A percentile compares a stretch with the other conserved stretches of the same genome.
These are phyloP conservation scores for Poecilobothrus nobilitatus DNA, from an alignment of 2,888 invertebrate genomes.

Conservation along the genomic window DNA sequence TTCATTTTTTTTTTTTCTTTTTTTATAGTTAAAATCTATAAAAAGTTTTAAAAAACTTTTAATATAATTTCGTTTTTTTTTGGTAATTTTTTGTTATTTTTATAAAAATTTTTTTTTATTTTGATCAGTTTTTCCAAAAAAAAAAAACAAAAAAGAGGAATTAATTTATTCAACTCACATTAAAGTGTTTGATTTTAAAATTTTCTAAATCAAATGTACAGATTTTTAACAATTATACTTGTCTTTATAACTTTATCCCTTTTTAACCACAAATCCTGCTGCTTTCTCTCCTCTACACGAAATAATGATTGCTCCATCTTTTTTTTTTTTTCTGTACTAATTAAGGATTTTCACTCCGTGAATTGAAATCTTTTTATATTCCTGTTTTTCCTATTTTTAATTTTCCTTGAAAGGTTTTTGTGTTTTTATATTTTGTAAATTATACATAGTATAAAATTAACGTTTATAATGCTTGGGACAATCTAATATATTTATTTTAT, in stretches of 20 bases:
- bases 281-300: background rate
- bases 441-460: too few relatives aligned
- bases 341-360: slow-evolving; percentile 1
- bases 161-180: slow-evolving; percentile 6
- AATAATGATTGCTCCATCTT: background rate
- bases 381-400: background rate
- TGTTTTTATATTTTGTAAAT: too few relatives aligned
- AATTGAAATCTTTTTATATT: background rate
- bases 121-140: background rate
- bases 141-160: background rate
- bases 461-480: too few relatives aligned
- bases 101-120: background rate
- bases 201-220: background rate
- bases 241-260: slow-evolving; percentile 5
- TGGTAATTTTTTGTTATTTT: too few relatives aligned
- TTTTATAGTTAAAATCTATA: too few relatives aligned
- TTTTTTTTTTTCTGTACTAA: background rate
- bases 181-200: slow-evolving; percentile 1
- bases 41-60: too few relatives aligned
- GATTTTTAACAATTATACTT: background rate
- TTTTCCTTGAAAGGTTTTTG: background rate
- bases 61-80: background rate
- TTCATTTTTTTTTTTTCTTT: too few relatives aligned
- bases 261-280: background rate
- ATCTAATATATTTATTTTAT: too few relatives aligned